Evolutionary conservation across 2,797 vertebrate species (phyloP).

Genomic region (Acrocephalus scirpaceus): DNA sequence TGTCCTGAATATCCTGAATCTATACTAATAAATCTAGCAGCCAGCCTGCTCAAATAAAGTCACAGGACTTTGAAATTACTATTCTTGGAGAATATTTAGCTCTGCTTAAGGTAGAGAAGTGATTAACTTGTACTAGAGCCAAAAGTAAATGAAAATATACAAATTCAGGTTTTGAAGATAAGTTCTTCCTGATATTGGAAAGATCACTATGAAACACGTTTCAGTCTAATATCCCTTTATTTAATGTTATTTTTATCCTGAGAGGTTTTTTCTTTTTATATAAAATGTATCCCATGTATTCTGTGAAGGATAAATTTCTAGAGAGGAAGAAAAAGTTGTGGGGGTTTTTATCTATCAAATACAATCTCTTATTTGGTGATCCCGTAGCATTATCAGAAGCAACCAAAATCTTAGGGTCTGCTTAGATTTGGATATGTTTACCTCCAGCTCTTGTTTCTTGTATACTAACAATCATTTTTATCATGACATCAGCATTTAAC

Average conservation of each 20-base stretch:
- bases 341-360: background rate
- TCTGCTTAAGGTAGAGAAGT: background rate
- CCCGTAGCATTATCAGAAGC: background rate
- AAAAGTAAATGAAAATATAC: background rate
- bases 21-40: background rate
- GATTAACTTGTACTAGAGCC: background rate
- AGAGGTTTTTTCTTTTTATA: background rate
- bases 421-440: background rate
- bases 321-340: background rate
- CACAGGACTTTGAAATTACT: background rate
- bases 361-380: background rate
- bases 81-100: background rate
- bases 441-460: background rate
- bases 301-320: background rate
- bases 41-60: background rate
- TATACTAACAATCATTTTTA: background rate
- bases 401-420: background rate
- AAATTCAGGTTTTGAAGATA: background rate
- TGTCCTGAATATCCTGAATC: background rate
- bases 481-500: background rate
- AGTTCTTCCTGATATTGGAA: background rate
- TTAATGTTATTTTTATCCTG: background rate
- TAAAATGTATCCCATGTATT: background rate
- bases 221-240: background rate
- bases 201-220: background rate